These are phyloP conservation scores for Orius laevigatus DNA, from an alignment of 1,140 invertebrate species.

Conservation along the genomic window DNA sequence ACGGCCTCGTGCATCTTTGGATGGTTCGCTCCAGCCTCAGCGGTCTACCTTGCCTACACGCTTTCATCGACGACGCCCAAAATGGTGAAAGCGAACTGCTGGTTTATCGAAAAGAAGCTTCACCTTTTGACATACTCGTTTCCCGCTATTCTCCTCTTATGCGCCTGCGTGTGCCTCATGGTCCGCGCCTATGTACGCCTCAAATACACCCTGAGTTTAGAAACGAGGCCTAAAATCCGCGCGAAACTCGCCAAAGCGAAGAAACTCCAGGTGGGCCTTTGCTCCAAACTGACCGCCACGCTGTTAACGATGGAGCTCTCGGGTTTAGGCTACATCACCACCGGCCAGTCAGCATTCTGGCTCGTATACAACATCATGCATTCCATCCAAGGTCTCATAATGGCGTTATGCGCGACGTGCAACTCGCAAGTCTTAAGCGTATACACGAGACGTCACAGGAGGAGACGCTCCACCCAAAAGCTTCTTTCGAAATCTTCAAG, in stretches of 20 bases:
- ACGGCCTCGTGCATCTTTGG: slow-evolving; percentile 2
- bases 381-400: slow-evolving; percentile 37
- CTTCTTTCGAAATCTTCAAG: slow-evolving; percentile 11
- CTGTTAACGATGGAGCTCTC: slow-evolving; percentile 20
- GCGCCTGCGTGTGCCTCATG: slow-evolving; percentile 28
- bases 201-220: slow-evolving; percentile 32
- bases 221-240: slow-evolving; percentile 36
- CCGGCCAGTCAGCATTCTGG: slow-evolving; percentile 21
- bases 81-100: slow-evolving; percentile 7
- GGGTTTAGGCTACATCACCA: background rate
- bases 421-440: slow-evolving; percentile 28
- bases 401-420: slow-evolving; percentile 44
- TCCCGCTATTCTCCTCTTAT: slow-evolving; percentile 28
- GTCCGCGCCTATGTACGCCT: slow-evolving; percentile 31
- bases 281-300: slow-evolving; percentile 31
- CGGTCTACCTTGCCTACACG: slow-evolving; percentile 26
- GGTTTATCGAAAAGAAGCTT: slow-evolving; percentile 29
- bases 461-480: background rate
- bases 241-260: slow-evolving; percentile 40
- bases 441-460: slow-evolving; percentile 9
- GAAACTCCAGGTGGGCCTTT: slow-evolving; percentile 39
- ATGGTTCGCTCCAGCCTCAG: background rate
- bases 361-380: slow-evolving; percentile 31
- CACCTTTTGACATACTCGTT: slow-evolving; percentile 31
- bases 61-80: slow-evolving; percentile 27